A percentile compares a stretch with the other conserved stretches of the same genome.
These are phyloP conservation scores for Heliothis subflexa DNA, from an alignment of 1,140 invertebrate genomes.

Conservation along the genomic window DNA sequence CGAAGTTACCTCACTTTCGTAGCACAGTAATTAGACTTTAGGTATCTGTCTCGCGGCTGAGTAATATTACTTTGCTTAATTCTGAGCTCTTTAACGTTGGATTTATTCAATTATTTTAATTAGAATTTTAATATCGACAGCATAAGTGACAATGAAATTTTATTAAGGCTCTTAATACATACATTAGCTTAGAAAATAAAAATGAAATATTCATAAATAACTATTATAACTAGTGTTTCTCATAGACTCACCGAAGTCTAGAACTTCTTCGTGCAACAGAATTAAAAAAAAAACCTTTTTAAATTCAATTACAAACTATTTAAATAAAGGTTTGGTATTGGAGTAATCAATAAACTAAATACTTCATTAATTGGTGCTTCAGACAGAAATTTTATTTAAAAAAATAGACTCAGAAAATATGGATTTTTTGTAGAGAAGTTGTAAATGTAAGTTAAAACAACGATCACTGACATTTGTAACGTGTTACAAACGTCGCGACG, in stretches of 20 bases:
- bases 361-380: too few species aligned
- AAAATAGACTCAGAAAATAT: too few species aligned
- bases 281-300: too few species aligned
- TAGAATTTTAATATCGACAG: slow-evolving; percentile 23
- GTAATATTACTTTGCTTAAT: slow-evolving; percentile 47
- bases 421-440: neutral
- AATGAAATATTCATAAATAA: neutral
- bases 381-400: too few species aligned
- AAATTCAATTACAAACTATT: too few species aligned
- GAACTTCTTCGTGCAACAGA: too few species aligned
- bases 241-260: too few species aligned
- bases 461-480: slow-evolving; percentile 14
- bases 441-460: slow-evolving; percentile 18
- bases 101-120: slow-evolving; percentile 49
- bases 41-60: slow-evolving; percentile 45
- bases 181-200: neutral
- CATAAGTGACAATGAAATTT: slow-evolving; percentile 4
- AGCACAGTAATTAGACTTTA: slow-evolving; percentile 53
- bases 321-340: too few species aligned
- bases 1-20: slow-evolving; percentile 53
- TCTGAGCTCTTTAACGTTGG: slow-evolving; percentile 32
- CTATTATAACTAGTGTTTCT: too few species aligned
- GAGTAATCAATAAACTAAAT: too few species aligned
- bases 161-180: neutral
- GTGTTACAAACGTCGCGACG: neutral